These are phyloP conservation scores for Dichetophora obliterata DNA, from an alignment of 2,888 invertebrate genomes.

Conservation along the genomic window DNA sequence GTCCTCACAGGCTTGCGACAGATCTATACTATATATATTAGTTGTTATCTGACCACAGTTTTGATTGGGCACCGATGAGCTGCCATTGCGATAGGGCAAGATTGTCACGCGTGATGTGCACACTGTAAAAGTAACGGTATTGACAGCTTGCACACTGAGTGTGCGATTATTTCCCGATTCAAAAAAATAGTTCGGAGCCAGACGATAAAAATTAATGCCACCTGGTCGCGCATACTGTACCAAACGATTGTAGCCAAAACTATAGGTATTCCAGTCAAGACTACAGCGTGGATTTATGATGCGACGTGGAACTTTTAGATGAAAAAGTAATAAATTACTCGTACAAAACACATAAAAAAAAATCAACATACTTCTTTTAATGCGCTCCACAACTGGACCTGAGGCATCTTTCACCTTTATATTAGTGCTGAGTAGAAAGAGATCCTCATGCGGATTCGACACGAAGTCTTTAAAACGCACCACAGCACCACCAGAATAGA, in stretches of 20 bases:
- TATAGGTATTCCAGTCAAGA: slow-evolving; percentile 67
- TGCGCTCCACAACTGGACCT: slow-evolving; percentile 72
- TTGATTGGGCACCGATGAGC: slow-evolving; percentile 60
- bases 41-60: slow-evolving; percentile 74
- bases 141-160: slow-evolving; percentile 72
- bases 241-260: slow-evolving; percentile 70
- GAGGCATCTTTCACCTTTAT: slow-evolving; percentile 57
- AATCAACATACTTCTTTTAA: slow-evolving; percentile 72
- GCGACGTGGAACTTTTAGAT: slow-evolving; percentile 72
- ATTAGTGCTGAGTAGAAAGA: slow-evolving; percentile 63
- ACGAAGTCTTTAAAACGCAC: slow-evolving; percentile 76
- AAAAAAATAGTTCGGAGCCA: slow-evolving; percentile 81
- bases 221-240: slow-evolving; percentile 76
- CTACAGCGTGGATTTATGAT: slow-evolving; percentile 76
- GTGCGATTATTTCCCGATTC: slow-evolving; percentile 71
- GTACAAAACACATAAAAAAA: neutral
- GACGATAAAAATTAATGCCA: slow-evolving; percentile 76
- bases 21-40: slow-evolving; percentile 72
- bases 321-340: neutral
- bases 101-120: slow-evolving; percentile 75
- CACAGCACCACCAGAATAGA: slow-evolving; percentile 73
- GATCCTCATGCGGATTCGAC: slow-evolving; percentile 73
- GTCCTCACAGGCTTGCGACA: slow-evolving; percentile 74
- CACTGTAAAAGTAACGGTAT: slow-evolving; percentile 72
- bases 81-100: slow-evolving; percentile 70